phyloP scores from a whole-genome alignment of 2,888 invertebrate species.

The Thysanoteuthis rhombus region DNA sequence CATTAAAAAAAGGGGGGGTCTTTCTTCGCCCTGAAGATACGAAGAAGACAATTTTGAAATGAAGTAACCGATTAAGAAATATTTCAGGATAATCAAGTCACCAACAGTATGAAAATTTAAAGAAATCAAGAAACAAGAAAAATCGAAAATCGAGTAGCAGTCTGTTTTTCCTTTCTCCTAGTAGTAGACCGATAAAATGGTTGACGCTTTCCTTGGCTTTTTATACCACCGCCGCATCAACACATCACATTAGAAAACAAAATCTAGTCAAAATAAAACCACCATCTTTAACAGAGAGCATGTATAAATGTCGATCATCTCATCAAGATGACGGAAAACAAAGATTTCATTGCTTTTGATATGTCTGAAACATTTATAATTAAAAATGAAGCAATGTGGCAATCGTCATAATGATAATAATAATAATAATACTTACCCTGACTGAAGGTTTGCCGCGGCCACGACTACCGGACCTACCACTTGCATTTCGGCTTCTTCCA shows the following conservation, averaged over 20 bases:
- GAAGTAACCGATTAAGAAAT: background rate
- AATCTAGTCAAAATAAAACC: background rate
- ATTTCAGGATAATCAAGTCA: background rate
- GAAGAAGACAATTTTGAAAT: background rate
- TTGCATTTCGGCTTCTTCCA: slow-evolving; percentile 21
- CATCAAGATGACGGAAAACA: background rate
- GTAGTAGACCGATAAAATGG: background rate
- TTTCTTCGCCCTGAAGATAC: background rate
- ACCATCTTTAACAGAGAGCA: background rate
- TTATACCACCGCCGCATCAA: background rate
- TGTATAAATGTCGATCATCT: background rate
- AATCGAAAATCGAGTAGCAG: too few relatives aligned
- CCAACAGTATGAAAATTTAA: background rate
- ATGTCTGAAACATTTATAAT: background rate
- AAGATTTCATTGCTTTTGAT: background rate
- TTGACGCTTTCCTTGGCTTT: background rate
- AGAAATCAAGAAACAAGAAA: background rate
- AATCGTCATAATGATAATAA: background rate
- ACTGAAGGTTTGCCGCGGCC: slow-evolving; percentile 25
- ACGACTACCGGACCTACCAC: slow-evolving; percentile 25
- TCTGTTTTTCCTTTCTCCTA: background rate
- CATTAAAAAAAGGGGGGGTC: background rate
- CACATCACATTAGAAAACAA: background rate
- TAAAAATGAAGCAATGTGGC: background rate
- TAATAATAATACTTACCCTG: slow-evolving; percentile 20